These are phyloP conservation scores for Triplophysa yarkandensis DNA, from an alignment of 2,797 vertebrate species.

Conservation along the genomic window DNA sequence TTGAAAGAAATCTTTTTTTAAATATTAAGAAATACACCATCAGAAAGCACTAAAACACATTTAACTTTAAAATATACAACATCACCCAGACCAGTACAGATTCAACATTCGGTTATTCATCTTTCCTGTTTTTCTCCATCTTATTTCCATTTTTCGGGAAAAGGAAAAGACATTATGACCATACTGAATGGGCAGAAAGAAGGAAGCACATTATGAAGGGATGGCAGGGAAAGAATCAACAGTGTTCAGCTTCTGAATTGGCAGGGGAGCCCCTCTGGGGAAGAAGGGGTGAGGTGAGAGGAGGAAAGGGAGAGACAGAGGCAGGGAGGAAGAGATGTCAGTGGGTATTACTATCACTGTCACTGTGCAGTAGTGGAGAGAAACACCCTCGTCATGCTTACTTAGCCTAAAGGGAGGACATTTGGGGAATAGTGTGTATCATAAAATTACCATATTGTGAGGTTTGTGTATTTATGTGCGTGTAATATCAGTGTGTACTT, in stretches of 20 bases:
- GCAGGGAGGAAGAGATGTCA: conserved; percentile 70
- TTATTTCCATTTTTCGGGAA: conserved; percentile 58
- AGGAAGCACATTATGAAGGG: conserved; percentile 67
- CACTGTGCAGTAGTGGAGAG: conserved; percentile 66
- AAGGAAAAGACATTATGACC: conserved; percentile 71
- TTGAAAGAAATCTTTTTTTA: not conserved
- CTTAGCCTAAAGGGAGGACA: conserved; percentile 44
- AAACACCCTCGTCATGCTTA: conserved; percentile 34
- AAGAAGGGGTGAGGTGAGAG: conserved; percentile 66
- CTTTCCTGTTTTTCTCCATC: conserved; percentile 39
- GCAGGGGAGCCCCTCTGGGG: conserved; percentile 67
- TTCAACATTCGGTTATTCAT: conserved; percentile 50
- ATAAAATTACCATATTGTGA: conserved; percentile 51
- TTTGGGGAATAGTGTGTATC: conserved; percentile 39
- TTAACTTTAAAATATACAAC: not conserved
- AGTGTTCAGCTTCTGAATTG: conserved; percentile 74
- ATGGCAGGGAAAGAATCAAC: conserved; percentile 73
- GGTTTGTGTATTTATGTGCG: conserved; percentile 11
- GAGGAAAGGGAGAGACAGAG: conserved; percentile 51
- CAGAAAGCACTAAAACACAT: not conserved
- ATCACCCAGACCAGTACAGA: conserved; percentile 3
- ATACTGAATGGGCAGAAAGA: conserved; percentile 59
- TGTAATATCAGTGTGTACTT: no score
- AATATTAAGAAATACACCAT: not conserved
- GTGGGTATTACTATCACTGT: conserved; percentile 78